These are phyloP conservation scores for Drosophila suboccidentalis DNA, from an alignment of 2,888 invertebrate genomes.

Conservation along the genomic window DNA sequence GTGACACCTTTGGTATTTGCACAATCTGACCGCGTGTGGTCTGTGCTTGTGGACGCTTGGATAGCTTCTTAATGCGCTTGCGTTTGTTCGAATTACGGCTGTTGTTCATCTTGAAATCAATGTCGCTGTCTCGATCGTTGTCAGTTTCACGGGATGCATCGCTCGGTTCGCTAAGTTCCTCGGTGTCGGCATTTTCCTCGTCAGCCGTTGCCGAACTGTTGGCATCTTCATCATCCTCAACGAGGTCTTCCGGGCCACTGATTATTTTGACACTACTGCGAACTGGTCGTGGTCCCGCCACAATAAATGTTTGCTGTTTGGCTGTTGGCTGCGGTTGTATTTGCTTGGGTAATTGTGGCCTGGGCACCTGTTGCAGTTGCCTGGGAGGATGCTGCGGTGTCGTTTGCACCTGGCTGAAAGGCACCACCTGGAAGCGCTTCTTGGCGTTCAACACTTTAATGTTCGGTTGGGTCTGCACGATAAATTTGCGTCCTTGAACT, in stretches of 20 bases:
- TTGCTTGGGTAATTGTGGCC: conserved; percentile 32
- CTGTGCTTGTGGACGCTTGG: conserved; percentile 31
- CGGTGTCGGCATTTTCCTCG: conserved; percentile 64
- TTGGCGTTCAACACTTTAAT: conserved; percentile 66
- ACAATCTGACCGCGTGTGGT: conserved; percentile 17
- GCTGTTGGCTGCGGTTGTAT: conserved; percentile 5
- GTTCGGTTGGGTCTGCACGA: conserved; percentile 56
- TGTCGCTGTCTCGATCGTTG: conserved; percentile 88
- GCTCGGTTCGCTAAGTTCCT: conserved; percentile 86
- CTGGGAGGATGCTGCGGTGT: conserved; percentile 17
- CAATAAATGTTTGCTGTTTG: conserved; percentile 21
- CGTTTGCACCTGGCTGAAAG: conserved; percentile 36
- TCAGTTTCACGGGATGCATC: conserved; percentile 85
- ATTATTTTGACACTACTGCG: conserved; percentile 50
- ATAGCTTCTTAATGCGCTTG: conserved; percentile 63
- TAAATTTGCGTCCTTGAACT: conserved; percentile 69
- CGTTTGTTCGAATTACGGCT: conserved; percentile 79
- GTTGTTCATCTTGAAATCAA: conserved; percentile 88
- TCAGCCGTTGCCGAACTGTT: conserved; percentile 64
- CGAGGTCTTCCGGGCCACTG: conserved; percentile 35
- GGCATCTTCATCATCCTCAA: conserved; percentile 66
- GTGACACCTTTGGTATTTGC: conserved; percentile 22
- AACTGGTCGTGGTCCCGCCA: conserved; percentile 23
- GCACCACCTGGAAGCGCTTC: conserved; percentile 59
- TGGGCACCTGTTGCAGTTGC: conserved; percentile 19